phyloP scores from a whole-genome alignment of 1,140 invertebrate species.

The Drosophila watanabei region DNA sequence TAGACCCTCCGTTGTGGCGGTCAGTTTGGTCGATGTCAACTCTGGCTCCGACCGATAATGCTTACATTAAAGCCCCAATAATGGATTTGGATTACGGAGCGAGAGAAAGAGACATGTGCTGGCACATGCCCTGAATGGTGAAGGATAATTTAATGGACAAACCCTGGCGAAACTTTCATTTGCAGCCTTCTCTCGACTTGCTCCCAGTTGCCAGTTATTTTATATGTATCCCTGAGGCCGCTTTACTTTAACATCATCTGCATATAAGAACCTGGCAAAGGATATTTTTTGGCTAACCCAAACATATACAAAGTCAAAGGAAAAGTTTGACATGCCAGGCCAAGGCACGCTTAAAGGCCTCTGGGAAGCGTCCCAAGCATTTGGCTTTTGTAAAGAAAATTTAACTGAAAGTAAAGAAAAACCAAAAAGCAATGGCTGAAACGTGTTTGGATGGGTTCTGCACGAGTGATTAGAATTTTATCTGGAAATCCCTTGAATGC shows the following conservation, averaged over 20 bases:
- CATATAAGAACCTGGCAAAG: constrained; percentile 37
- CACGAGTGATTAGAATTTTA: constrained; percentile 36
- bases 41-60: constrained; percentile 35
- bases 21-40: constrained; percentile 21
- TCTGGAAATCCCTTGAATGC: constrained; percentile 15
- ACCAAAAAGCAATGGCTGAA: constrained; percentile 16
- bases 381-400: constrained; percentile 21
- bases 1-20: constrained; percentile 11
- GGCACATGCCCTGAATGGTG: constrained; percentile 25
- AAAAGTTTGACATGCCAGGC: constrained; percentile 44
- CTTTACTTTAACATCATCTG: constrained; percentile 71
- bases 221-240: constrained; percentile 65
- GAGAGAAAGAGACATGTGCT: constrained; percentile 5
- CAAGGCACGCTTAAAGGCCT: constrained; percentile 12
- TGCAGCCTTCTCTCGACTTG: constrained; percentile 20
- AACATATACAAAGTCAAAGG: constrained; percentile 30
- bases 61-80: constrained; percentile 61
- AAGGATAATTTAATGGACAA: constrained; percentile 43
- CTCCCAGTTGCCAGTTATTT: constrained; percentile 47
- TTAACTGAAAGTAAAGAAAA: neutral
- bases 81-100: constrained; percentile 29
- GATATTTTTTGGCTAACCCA: constrained; percentile 25
- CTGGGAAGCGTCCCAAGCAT: constrained; percentile 13
- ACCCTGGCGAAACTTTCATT: constrained; percentile 50
- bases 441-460: constrained; percentile 24